phyloP scores from a whole-genome alignment of 2,888 invertebrate genomes.

The Lysandra coridon region DNA sequence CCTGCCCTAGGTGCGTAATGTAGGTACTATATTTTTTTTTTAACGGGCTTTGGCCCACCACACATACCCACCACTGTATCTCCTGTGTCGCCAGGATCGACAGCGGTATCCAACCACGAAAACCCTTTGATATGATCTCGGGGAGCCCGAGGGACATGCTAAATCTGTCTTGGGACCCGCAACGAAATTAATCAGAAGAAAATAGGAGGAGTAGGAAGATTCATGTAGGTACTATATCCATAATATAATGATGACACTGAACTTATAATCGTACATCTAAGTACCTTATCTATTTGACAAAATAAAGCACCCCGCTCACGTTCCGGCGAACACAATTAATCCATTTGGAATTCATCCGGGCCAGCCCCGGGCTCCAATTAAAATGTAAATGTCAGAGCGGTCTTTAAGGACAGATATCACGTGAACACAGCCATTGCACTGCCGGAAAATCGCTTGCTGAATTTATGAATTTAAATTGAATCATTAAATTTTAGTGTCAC shows the following conservation, averaged over 20 bases:
- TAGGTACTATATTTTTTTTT: too few species aligned
- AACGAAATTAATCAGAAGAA: too few species aligned
- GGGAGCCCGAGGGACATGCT: too few species aligned
- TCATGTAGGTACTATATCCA: neutral
- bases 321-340: constrained; percentile 58
- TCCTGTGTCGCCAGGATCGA: too few species aligned
- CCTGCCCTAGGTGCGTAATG: too few species aligned
- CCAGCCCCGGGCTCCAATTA: constrained; percentile 64
- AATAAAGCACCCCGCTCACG: constrained; percentile 39
- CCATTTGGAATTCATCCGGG: constrained; percentile 64
- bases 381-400: constrained; percentile 62
- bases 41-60: too few species aligned
- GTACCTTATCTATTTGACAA: neutral
- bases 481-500: constrained; percentile 39
- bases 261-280: constrained; percentile 4
- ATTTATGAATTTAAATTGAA: constrained; percentile 48
- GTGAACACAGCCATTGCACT: constrained; percentile 43
- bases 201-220: too few species aligned
- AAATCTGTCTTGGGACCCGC: too few species aligned
- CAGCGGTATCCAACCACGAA: too few species aligned
- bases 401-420: constrained; percentile 45
- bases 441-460: constrained; percentile 42
- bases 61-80: too few species aligned
- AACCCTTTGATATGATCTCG: too few species aligned
- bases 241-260: neutral